Conservation (phyloP, 1,140 invertebrate genomes). For the Drosophila nigromelanica region DNA sequence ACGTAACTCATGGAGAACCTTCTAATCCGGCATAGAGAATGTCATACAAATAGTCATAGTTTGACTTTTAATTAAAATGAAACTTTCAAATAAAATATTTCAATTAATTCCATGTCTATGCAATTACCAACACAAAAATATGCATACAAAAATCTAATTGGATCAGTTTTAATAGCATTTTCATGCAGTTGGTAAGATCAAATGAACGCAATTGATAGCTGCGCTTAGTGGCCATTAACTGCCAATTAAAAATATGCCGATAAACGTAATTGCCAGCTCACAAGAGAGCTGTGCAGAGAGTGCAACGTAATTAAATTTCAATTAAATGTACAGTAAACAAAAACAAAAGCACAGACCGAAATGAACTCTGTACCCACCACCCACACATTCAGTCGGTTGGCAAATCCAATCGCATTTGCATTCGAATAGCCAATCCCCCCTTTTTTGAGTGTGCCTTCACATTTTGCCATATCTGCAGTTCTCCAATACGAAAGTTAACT, state of each 20-base stretch:
- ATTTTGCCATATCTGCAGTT: conserved; percentile 54
- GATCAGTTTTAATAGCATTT: conserved; percentile 8
- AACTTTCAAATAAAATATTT: too few species aligned
- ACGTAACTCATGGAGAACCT: too few species aligned
- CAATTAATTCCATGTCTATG: not conserved
- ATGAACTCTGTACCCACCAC: not conserved
- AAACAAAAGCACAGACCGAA: conserved; percentile 37
- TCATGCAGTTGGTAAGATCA: conserved; percentile 30
- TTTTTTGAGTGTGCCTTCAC: not conserved
- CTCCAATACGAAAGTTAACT: conserved; percentile 32
- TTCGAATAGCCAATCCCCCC: not conserved
- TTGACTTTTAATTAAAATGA: too few species aligned
- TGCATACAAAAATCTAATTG: not conserved
- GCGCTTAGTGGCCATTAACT: conserved; percentile 61
- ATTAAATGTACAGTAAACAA: conserved; percentile 57
- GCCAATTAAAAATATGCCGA: conserved; percentile 65
- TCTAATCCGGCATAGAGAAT: too few species aligned
- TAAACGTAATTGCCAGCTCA: conserved; percentile 61
- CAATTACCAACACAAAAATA: not conserved
- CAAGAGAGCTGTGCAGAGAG: conserved; percentile 23
- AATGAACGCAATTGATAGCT: conserved; percentile 40
- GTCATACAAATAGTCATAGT: too few species aligned
- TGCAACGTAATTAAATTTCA: conserved; percentile 73
- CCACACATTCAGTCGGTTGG: conserved; percentile 18
- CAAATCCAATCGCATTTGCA: conserved; percentile 21